Evolutionary conservation across 2,113 vertebrate species (phyloP).

Genomic region (Mastomys coucha): DNA sequence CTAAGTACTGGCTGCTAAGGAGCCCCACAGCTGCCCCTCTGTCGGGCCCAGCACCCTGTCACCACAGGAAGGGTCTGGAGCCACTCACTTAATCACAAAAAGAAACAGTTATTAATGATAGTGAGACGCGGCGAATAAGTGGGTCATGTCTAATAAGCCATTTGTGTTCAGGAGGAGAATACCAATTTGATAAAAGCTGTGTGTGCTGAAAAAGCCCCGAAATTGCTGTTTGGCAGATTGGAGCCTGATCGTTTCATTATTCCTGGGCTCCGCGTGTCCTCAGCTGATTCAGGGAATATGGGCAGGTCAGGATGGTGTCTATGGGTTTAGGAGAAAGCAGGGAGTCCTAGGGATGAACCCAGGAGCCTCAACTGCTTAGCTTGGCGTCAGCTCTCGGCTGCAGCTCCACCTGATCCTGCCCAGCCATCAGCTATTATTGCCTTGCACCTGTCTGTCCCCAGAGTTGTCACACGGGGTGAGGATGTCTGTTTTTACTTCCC

Average conservation of each 20-base stretch:
- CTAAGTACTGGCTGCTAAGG: constrained; percentile 70
- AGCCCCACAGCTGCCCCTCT: constrained; percentile 51
- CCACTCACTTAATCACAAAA: constrained; percentile 87
- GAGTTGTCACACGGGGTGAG: constrained; percentile 58
- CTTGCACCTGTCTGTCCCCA: background rate
- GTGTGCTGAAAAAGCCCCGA: constrained; percentile 82
- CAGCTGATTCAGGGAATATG: constrained; percentile 77
- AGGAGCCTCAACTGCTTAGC: background rate
- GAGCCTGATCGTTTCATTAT: constrained; percentile 83
- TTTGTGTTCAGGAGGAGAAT: constrained; percentile 89
- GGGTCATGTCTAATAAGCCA: constrained; percentile 89
- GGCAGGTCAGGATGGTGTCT: constrained; percentile 58
- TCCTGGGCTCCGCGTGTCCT: constrained; percentile 64
- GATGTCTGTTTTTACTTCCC: constrained; percentile 51
- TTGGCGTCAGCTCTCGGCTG: background rate
- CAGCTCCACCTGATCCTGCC: background rate
- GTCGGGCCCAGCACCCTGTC: background rate
- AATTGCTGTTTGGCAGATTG: constrained; percentile 86
- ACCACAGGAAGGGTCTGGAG: constrained; percentile 76
- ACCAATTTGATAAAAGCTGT: constrained; percentile 87
- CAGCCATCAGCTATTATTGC: background rate
- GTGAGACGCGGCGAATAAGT: constrained; percentile 84
- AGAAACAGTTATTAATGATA: constrained; percentile 87
- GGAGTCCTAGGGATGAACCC: background rate
- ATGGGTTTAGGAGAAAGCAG: background rate